Conservation (phyloP, 2,113 vertebrate genomes). For the Peucedramus taeniatus region DNA sequence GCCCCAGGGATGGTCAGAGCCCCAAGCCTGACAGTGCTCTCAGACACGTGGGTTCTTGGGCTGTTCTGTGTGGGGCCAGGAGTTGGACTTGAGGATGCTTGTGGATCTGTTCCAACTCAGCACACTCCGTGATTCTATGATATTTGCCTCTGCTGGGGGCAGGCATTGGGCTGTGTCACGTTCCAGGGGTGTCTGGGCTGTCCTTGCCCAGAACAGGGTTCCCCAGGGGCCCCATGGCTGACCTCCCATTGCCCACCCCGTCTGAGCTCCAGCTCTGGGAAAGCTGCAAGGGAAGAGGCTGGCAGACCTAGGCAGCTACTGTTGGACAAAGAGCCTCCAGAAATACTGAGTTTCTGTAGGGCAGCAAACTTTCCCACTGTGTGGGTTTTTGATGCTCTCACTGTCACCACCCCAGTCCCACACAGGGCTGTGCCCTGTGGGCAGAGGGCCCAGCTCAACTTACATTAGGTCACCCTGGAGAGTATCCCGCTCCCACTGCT, state of each 20-base stretch:
- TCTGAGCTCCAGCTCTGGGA: neutral
- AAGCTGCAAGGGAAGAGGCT: rapidly evolving
- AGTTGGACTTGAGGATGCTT: rapidly evolving
- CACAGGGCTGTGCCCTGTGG: rapidly evolving
- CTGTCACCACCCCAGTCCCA: neutral
- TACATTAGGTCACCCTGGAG: neutral
- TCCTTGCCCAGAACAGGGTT: neutral
- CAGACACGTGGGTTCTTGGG: neutral
- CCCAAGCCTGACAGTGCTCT: rapidly evolving
- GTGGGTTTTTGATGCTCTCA: neutral
- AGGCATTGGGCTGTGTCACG: rapidly evolving
- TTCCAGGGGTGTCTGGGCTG: neutral
- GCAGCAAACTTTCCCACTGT: neutral
- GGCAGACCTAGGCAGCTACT: neutral
- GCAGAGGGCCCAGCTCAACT: rapidly evolving
- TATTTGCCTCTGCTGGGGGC: neutral
- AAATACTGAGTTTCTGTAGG: rapidly evolving
- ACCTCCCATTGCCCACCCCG: neutral
- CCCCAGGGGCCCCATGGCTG: rapidly evolving
- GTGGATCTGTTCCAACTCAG: neutral
- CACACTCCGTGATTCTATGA: neutral
- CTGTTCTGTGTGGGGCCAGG: neutral
- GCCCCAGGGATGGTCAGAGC: no score
- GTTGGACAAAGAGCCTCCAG: rapidly evolving
- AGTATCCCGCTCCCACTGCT: neutral